These are phyloP conservation scores for Ibycter americanus DNA, from an alignment of 2,797 vertebrate species.

Conservation along the genomic window DNA sequence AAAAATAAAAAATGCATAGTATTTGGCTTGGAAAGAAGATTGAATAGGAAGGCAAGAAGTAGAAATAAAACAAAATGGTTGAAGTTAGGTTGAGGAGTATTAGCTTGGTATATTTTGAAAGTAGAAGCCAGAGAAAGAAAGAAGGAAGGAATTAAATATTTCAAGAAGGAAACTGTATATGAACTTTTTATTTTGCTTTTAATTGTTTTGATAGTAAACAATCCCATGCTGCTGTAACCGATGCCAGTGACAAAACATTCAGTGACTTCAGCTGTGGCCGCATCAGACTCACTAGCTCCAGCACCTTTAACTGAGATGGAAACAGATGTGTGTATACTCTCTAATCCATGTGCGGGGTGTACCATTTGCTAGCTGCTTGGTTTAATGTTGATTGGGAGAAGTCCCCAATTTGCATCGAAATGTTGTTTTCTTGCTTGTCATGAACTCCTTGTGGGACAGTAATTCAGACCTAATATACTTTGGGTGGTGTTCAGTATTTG, in stretches of 20 bases:
- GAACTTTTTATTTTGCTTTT: neutral
- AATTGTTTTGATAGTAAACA: neutral
- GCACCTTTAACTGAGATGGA: neutral
- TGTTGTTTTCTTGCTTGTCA: neutral
- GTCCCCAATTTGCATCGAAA: neutral
- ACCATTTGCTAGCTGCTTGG: neutral
- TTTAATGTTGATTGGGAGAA: neutral
- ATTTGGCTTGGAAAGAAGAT: neutral
- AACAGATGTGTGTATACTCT: neutral
- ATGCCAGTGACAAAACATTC: neutral
- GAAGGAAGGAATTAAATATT: neutral
- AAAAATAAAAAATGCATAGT: neutral
- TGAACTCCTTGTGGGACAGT: slow-evolving; percentile 44
- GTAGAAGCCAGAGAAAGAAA: neutral
- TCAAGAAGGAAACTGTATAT: neutral
- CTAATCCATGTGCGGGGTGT: neutral
- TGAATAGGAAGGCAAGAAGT: neutral
- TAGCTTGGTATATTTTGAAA: neutral
- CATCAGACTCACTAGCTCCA: neutral
- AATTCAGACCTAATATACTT: slow-evolving; percentile 37
- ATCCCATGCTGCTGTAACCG: neutral
- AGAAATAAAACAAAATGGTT: neutral
- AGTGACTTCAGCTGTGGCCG: neutral
- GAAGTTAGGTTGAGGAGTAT: neutral
- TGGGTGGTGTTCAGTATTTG: slow-evolving; percentile 2